Percentiles rank a stretch among this genome's conserved stretches.
Conservation (phyloP, 2,888 invertebrate genomes). For the Euphydryas editha region DNA sequence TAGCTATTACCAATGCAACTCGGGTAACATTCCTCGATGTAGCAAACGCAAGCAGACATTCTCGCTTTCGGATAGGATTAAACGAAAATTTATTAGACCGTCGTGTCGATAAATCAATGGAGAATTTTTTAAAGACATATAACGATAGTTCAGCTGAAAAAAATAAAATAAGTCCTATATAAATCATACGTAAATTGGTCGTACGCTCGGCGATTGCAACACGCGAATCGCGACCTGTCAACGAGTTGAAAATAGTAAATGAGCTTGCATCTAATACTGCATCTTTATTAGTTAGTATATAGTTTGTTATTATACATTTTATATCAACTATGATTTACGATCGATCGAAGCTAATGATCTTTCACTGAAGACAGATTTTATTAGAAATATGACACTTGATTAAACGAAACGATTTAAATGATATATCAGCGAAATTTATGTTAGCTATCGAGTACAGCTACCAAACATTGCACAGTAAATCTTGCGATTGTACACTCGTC, state of each 20-base stretch:
- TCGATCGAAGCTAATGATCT: conserved; percentile 2
- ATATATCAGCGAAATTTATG: not conserved
- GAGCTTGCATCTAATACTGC: conserved; percentile 11
- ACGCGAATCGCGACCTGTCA: conserved; percentile 26
- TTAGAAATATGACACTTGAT: conserved; percentile 7
- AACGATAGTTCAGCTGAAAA: not conserved
- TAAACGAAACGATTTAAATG: conserved; percentile 6
- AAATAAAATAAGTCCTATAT: conserved; percentile 1
- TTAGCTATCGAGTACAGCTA: not conserved
- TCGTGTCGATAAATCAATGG: not conserved
- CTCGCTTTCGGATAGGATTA: not conserved
- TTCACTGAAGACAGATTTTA: conserved; percentile 2
- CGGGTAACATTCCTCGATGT: not conserved
- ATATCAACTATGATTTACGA: not conserved
- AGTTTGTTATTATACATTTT: not conserved
- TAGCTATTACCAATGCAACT: conserved; percentile 2
- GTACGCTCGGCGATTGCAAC: conserved; percentile 17
- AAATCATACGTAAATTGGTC: conserved; percentile 11
- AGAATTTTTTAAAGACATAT: not conserved
- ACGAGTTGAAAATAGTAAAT: conserved; percentile 26
- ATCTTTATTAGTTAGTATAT: conserved; percentile 8
- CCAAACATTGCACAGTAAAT: not conserved
- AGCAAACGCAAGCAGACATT: not conserved
- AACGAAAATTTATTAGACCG: not conserved
- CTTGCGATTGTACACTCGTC: conserved; percentile 1